Base-by-base conservation (phyloP, 2,888 invertebrate species). In the Harpalus rubripes region DNA sequence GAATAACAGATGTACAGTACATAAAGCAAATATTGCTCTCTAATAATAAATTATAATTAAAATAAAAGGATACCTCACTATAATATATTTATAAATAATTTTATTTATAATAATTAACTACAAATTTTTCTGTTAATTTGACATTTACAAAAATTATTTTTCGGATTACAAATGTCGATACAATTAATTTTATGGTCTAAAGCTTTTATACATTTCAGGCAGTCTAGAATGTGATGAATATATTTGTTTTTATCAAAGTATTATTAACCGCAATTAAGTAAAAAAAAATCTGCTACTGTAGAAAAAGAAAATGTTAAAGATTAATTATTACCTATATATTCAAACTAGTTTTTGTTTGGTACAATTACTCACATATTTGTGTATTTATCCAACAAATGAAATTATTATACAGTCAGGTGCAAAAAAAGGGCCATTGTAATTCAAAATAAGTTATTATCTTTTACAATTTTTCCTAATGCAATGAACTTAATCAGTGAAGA, bases 241-340 rank as follows among this genome's bases (percentile, higher is more conserved):
- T 68, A 68, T 68, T 39, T 68, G 32, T 10, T 68, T 68, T 68
- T 68, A 12, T 15, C 26, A 63, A 22, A 5, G 3, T 15, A 32
- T 39, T 32, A 39, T 68, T 68, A 68, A 68, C 68, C 12, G 32
- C 32, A 68, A 68, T 68, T 68, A 68, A 68, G 7, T 7, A 68
- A 39, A 10, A 68, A 68, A 68, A 68, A 68, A 32, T 68, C n/a
- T 39, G 68, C 68, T 68, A 39, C 68, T 68, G 39, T 26, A 15
- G 7, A 68, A 68, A 68, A 68, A 68, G 26, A 26, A 63, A 26
- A 63, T 26, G 26, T 63, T 63, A 26, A 26, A 26, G 26, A 63
- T 63, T 68, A 39, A 68, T 65, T n/a, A 65, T n/a, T n/a, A n/a
- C n/a, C n/a, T 65, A n/a, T 32, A 5, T 65, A 12, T 32, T 65